Conservation (phyloP, 2,113 vertebrate species). For the Corydoras sp. region DNA sequence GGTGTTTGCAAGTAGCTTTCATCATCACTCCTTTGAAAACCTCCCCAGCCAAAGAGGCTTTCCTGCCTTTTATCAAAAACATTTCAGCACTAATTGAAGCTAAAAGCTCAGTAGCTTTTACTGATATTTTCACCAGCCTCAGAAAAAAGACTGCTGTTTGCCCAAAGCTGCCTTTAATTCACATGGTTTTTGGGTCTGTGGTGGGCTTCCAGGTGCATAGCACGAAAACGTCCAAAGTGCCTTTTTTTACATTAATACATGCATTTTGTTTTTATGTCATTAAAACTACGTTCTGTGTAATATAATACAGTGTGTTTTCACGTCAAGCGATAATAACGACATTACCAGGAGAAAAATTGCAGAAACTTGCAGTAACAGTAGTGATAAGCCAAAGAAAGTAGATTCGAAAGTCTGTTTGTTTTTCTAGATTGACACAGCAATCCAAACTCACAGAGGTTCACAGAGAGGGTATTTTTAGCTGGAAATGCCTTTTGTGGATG, state of each 20-base stretch:
- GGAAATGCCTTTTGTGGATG: constrained; percentile 38
- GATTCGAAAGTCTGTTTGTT: constrained; percentile 8
- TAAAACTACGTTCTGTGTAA: too few species aligned
- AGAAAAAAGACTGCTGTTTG: constrained; percentile 1
- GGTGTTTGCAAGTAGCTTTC: constrained; percentile 12
- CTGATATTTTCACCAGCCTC: constrained; percentile 5
- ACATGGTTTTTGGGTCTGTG: constrained; percentile 5
- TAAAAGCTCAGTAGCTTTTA: constrained; percentile 11
- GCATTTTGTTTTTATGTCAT: too few species aligned
- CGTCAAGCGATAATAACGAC: too few species aligned
- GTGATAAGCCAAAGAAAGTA: constrained; percentile 22
- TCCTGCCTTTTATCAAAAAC: constrained; percentile 17
- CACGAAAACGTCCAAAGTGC: constrained; percentile 2
- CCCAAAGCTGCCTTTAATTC: constrained; percentile 11
- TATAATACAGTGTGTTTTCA: too few species aligned
- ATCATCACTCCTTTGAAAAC: constrained; percentile 14
- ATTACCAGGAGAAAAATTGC: too few species aligned
- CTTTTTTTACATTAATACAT: neutral
- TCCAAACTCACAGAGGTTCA: constrained; percentile 24
- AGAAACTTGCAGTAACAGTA: neutral
- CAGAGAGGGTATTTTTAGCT: constrained; percentile 28
- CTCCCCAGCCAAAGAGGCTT: constrained; percentile 4
- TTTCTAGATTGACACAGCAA: constrained; percentile 24
- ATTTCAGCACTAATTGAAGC: constrained; percentile 12
- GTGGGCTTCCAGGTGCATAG: constrained; percentile 14